Conservation (phyloP, 2,888 invertebrate genomes). For the Eristalis intricaria region DNA sequence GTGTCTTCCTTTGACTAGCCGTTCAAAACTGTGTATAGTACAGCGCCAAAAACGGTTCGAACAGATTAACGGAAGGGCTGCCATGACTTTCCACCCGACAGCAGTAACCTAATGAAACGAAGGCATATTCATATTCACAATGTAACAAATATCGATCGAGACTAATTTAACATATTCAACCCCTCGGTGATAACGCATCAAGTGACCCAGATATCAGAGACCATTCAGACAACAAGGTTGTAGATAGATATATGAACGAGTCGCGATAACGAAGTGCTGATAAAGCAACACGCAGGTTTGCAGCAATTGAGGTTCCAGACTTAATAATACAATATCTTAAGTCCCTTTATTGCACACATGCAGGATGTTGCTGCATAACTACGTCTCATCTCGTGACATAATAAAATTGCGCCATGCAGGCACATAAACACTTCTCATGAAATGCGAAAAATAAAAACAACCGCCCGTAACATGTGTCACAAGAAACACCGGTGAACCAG, state of each 20-base stretch:
- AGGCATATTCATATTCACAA: neutral
- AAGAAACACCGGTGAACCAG: constrained; percentile 6
- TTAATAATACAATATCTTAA: neutral
- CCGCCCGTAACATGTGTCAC: constrained; percentile 21
- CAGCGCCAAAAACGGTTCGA: too few species aligned
- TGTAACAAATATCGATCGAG: neutral
- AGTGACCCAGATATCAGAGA: neutral
- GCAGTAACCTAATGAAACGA: neutral
- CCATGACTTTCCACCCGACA: too few species aligned
- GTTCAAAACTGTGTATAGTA: too few species aligned
- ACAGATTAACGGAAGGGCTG: too few species aligned
- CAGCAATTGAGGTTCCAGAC: neutral
- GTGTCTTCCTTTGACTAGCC: too few species aligned
- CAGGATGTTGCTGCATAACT: neutral
- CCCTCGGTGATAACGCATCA: neutral
- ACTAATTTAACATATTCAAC: neutral
- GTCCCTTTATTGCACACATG: neutral
- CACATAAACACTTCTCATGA: constrained; percentile 16
- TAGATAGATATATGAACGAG: neutral
- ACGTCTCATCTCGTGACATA: constrained; percentile 8
- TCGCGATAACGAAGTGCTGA: neutral
- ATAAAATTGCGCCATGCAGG: constrained; percentile 26
- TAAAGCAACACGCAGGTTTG: neutral
- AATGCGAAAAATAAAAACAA: neutral
- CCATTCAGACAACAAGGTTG: neutral